Percentiles rank a stretch among this genome's conserved stretches.
Conservation (phyloP, 2,113 vertebrate species). For the Chaetops frenatus region DNA sequence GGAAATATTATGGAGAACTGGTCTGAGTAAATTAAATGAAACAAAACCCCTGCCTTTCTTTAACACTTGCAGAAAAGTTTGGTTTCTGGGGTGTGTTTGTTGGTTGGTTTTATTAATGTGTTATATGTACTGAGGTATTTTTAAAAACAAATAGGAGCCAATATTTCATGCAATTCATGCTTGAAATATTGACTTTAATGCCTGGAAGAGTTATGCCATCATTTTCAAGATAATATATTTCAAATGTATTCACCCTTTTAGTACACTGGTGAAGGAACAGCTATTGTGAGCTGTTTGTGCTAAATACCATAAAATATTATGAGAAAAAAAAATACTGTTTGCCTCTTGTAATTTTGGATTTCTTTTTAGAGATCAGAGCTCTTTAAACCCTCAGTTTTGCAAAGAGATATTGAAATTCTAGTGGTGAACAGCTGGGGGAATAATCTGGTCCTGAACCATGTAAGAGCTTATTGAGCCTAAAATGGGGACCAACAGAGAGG, state of each 20-base stretch:
- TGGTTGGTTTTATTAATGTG: neutral
- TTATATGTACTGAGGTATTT: neutral
- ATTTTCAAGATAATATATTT: neutral
- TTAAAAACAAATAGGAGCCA: neutral
- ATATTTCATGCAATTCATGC: neutral
- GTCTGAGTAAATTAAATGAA: neutral
- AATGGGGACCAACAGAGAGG: neutral
- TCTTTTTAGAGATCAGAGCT: neutral
- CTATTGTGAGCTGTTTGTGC: neutral
- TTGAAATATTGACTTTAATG: neutral
- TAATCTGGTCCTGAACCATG: neutral
- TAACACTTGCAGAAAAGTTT: neutral
- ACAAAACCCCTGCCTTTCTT: neutral
- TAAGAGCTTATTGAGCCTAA: neutral
- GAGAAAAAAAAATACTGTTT: neutral
- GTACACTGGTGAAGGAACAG: neutral
- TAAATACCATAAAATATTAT: neutral
- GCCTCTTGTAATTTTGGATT: neutral
- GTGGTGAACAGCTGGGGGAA: neutral
- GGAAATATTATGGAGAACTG: neutral
- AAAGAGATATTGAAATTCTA: neutral
- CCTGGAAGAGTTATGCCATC: neutral
- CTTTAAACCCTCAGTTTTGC: neutral
- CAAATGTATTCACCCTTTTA: neutral
- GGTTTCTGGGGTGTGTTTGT: neutral